Percentiles rank a stretch among this genome's conserved stretches.
These are phyloP conservation scores for Reticulitermes lucifugus DNA, from an alignment of 2,888 invertebrate species.

Conservation along the genomic window DNA sequence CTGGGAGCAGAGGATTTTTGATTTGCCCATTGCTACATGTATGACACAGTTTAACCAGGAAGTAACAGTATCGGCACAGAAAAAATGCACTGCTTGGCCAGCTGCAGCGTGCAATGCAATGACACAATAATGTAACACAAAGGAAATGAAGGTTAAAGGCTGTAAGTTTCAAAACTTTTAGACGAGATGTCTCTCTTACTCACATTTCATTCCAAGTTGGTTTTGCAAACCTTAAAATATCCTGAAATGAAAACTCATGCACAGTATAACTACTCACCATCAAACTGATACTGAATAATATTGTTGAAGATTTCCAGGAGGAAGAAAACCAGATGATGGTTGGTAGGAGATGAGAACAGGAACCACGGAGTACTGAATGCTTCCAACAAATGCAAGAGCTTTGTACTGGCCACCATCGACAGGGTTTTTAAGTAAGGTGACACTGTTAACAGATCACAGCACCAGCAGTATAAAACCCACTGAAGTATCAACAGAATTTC, in stretches of 20 bases:
- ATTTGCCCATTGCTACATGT: too few species aligned
- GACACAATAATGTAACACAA: too few species aligned
- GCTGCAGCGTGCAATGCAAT: too few species aligned
- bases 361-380: conserved; percentile 99
- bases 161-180: too few species aligned
- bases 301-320: conserved; percentile 99
- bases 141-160: too few species aligned
- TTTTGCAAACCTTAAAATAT: background rate
- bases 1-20: too few species aligned
- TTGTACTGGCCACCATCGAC: conserved; percentile 99
- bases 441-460: conserved; percentile 68
- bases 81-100: too few species aligned
- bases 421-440: conserved; percentile 99
- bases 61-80: too few species aligned
- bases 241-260: background rate
- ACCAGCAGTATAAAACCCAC: background rate
- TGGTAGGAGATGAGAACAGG: conserved; percentile 93
- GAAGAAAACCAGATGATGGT: conserved; percentile 98
- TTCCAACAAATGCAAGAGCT: conserved; percentile 94
- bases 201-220: background rate
- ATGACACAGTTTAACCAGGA: too few species aligned
- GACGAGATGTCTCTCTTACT: too few species aligned
- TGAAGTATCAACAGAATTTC: too few species aligned
- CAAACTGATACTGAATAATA: conserved; percentile 99
- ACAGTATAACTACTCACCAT: conserved; percentile 71